Evolutionary conservation across 2,113 vertebrate species (phyloP).

Genomic region (Neolamprologus variostigma): DNA sequence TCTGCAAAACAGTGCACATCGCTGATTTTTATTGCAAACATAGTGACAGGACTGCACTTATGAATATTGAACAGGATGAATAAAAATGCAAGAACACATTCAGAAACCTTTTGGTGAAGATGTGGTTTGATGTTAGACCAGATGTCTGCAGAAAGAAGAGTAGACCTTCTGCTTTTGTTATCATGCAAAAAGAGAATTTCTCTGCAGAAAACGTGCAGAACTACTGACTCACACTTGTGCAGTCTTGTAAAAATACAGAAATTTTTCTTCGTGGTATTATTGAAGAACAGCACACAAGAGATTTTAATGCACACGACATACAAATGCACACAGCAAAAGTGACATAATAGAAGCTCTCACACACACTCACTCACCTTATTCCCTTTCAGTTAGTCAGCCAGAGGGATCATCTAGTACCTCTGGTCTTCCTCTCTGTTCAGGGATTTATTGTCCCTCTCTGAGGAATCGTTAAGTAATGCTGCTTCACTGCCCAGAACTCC

Average conservation of each 20-base stretch:
- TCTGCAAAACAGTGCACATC: neutral
- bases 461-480: slow-evolving; percentile 8
- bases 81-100: slow-evolving; percentile 33
- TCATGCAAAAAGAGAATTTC: neutral
- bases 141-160: slow-evolving; percentile 4
- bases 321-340: neutral
- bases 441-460: slow-evolving; percentile 15
- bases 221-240: neutral
- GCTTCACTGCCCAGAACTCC: neutral
- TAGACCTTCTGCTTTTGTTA: slow-evolving; percentile 29
- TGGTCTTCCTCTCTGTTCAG: slow-evolving; percentile 21
- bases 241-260: neutral
- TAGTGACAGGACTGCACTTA: neutral
- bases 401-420: neutral
- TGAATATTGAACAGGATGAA: slow-evolving; percentile 13
- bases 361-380: slow-evolving; percentile 1
- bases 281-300: neutral
- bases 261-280: neutral
- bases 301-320: neutral
- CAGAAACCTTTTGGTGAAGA: neutral
- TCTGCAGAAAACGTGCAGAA: neutral
- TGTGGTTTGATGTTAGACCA: slow-evolving; percentile 19
- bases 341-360: neutral
- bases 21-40: neutral
- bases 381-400: neutral